These are phyloP conservation scores for Rhagium mordax DNA, from an alignment of 2,888 invertebrate genomes.

Conservation along the genomic window DNA sequence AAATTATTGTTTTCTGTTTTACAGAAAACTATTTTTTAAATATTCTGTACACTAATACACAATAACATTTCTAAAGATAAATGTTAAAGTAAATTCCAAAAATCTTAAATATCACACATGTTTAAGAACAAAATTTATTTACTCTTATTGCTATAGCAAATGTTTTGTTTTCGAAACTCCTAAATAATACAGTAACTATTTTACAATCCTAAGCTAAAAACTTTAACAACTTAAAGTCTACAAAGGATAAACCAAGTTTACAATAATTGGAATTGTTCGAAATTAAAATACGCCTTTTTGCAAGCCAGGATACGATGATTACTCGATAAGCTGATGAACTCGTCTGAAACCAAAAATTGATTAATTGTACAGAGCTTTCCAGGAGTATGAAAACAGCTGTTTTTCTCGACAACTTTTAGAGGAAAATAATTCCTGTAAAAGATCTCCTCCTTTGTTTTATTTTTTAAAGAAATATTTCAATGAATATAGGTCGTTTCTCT, in stretches of 20 bases:
- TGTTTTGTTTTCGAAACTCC: constrained; percentile 59
- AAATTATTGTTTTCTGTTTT: constrained; percentile 46
- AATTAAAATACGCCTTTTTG: constrained; percentile 22
- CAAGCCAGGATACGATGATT: constrained; percentile 36
- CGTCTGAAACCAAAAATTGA: constrained; percentile 38
- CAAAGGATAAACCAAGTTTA: constrained; percentile 38
- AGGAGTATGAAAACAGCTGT: not conserved
- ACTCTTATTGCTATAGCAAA: constrained; percentile 73
- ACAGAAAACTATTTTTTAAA: constrained; percentile 51
- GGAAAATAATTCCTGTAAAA: too few relatives aligned
- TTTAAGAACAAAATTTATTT: constrained; percentile 60
- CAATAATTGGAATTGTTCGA: constrained; percentile 41
- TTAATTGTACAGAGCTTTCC: not conserved
- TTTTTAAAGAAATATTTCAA: too few relatives aligned
- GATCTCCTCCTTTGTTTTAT: too few relatives aligned
- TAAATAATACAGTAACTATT: constrained; percentile 43
- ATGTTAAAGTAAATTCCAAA: constrained; percentile 45
- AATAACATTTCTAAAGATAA: constrained; percentile 47
- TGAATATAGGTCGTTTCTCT: too few relatives aligned
- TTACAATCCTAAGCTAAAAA: constrained; percentile 47
- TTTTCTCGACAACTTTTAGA: too few relatives aligned
- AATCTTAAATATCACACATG: constrained; percentile 59
- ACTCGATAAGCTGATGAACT: constrained; percentile 37
- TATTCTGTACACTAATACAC: constrained; percentile 59
- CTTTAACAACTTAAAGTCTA: constrained; percentile 49